phyloP scores from a whole-genome alignment of 2,113 vertebrate genomes.

The Chaetodon trifascialis region DNA sequence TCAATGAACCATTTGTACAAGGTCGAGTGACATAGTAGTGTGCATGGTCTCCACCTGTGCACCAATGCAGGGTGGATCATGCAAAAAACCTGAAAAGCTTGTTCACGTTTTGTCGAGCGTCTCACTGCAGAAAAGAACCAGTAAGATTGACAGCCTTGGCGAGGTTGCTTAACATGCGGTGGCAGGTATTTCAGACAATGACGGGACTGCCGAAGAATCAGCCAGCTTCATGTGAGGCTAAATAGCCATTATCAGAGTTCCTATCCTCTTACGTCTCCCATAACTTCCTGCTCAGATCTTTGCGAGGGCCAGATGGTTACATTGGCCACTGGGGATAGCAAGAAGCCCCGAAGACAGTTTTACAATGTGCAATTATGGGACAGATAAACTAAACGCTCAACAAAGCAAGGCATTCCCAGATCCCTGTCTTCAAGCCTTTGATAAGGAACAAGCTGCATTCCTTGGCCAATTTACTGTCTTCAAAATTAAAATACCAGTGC shows the following conservation, averaged over 20 bases:
- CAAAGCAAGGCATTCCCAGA: conserved; percentile 81
- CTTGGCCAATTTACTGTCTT: conserved; percentile 75
- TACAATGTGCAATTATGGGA: conserved; percentile 81
- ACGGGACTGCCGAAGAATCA: conserved; percentile 57
- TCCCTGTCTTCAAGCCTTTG: conserved; percentile 69
- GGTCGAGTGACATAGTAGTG: conserved; percentile 54
- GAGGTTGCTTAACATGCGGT: conserved; percentile 11
- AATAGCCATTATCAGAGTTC: conserved; percentile 77
- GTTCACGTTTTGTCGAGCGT: conserved; percentile 16
- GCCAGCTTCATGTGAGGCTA: conserved; percentile 69
- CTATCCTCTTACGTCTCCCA: conserved; percentile 76
- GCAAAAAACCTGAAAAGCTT: neutral
- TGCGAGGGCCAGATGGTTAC: conserved; percentile 82
- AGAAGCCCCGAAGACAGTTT: conserved; percentile 78
- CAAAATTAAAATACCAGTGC: conserved; percentile 68
- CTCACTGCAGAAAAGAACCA: conserved; percentile 1
- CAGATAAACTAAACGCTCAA: conserved; percentile 81
- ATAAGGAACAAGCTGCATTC: conserved; percentile 76
- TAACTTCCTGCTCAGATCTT: conserved; percentile 81
- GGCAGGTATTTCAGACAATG: conserved; percentile 59
- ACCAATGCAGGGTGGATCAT: neutral
- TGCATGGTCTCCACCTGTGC: conserved; percentile 45
- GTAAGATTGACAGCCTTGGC: conserved; percentile 26
- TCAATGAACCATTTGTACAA: conserved; percentile 70
- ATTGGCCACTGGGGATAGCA: conserved; percentile 78